Base-by-base conservation (phyloP, 35 echinoderm and acorn worm species). In the Stichopus chloronotus region DNA sequence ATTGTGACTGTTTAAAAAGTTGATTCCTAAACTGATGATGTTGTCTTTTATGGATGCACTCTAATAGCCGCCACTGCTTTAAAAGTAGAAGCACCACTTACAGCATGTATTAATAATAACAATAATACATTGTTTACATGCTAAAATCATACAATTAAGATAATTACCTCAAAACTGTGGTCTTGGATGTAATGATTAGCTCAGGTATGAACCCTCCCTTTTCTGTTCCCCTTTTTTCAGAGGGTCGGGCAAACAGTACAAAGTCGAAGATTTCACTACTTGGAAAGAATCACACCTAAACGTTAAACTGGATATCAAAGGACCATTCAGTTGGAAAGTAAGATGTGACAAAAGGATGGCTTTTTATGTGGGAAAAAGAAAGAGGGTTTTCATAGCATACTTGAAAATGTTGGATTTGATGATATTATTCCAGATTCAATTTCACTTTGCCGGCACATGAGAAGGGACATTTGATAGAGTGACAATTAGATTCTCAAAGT, bases 281-380 rank as follows among this genome's bases (percentile, higher is more conserved):
- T 12, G 52, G 78, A 24, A 81, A 54, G 78, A 81, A 81, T 10
- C 52, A 65, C 61, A 10, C 22, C 22, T 81, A 81, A 24, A 24
- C 11, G 22, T 21, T 54, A 81, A 81, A 81, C 78, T 81, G 78
- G 78, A 81, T 30, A 81, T 54, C 78, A 81, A 81, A 24, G 61
- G 61, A 65, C 61, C 61, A 65, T 65, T 65, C 61, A 65, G 61
- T 65, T 19, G 61, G 61, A 30, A 30, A 30, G 78, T 24, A 81
- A 81, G 22, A 81, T 81, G 78, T 81, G 78, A 54, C 12, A 81
- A 81, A 54, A 81, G 78, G 78, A 81, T 83, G 80, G 80, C 80
- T 30, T 83, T 83, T n/a, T 83, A 83, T 83, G 80, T 83, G 9
- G 80, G 80, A 43, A 83, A 30, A 83, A 53, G 80, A 53, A 83